Conservation (phyloP, 2,113 vertebrate species). For the Octodon degus region DNA sequence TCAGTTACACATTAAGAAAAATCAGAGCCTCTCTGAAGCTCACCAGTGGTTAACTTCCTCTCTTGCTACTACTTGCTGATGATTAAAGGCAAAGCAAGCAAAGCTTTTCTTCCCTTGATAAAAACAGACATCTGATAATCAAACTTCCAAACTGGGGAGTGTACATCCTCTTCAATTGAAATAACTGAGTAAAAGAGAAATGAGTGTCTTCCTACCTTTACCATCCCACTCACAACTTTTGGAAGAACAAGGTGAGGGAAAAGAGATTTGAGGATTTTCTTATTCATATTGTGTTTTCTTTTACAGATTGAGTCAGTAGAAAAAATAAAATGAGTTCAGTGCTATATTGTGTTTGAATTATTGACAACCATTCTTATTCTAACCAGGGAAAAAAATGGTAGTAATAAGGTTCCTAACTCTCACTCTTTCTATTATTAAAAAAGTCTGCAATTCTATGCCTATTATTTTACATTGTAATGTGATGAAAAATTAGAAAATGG, state of each 20-base stretch:
- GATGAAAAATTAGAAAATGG: slow-evolving; percentile 78
- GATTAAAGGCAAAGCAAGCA: neutral
- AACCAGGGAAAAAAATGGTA: slow-evolving; percentile 57
- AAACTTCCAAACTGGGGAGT: neutral
- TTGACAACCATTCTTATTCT: slow-evolving; percentile 56
- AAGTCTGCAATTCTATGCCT: slow-evolving; percentile 61
- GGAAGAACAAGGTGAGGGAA: neutral
- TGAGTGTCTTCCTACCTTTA: neutral
- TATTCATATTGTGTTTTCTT: slow-evolving; percentile 50
- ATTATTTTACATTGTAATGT: slow-evolving; percentile 78
- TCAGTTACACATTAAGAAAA: neutral
- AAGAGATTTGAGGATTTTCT: neutral
- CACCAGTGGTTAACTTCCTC: neutral
- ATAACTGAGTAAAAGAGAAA: neutral
- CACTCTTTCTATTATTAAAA: slow-evolving; percentile 69
- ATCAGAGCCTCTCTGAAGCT: neutral
- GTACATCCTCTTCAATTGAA: neutral
- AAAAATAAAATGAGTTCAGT: slow-evolving; percentile 54
- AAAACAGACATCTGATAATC: neutral
- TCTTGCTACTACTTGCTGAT: neutral
- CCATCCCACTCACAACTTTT: neutral
- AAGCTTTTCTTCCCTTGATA: neutral
- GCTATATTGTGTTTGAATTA: slow-evolving; percentile 30
- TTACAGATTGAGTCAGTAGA: slow-evolving; percentile 26
- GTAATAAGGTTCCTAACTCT: slow-evolving; percentile 46